Conservation (phyloP, 2,797 vertebrate genomes). For the Syndactyla subalaris region DNA sequence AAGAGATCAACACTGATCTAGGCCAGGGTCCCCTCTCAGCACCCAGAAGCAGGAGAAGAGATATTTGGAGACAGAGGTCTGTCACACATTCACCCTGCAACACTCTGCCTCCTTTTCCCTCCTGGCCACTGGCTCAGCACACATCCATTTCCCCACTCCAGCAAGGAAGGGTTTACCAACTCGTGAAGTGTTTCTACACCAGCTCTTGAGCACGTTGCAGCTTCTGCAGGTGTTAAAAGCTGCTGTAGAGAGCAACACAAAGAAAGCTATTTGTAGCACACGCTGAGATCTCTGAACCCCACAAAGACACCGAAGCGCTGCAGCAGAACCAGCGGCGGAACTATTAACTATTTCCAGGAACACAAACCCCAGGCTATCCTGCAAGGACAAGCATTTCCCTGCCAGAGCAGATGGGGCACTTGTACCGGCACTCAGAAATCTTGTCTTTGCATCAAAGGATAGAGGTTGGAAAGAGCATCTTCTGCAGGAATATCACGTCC, state of each 20-base stretch:
- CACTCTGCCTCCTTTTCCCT: neutral
- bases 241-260: fast-evolving
- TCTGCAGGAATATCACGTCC: neutral
- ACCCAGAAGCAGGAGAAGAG: neutral
- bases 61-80: neutral
- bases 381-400: neutral
- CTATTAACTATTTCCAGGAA: neutral
- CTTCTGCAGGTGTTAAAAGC: conserved; percentile 5
- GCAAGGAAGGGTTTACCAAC: neutral
- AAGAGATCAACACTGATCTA: neutral
- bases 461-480: neutral
- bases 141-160: fast-evolving
- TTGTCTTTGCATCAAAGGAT: neutral
- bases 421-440: neutral
- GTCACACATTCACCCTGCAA: fast-evolving
- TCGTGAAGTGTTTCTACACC: fast-evolving
- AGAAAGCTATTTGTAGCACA: neutral
- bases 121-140: fast-evolving
- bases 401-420: neutral
- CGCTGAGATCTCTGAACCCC: fast-evolving
- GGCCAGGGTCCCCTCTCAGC: neutral
- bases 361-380: neutral
- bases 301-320: fast-evolving
- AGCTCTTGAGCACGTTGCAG: neutral
- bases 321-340: neutral